Conservation (phyloP, 2,113 vertebrate genomes). For the Gallinago jamesoni region DNA sequence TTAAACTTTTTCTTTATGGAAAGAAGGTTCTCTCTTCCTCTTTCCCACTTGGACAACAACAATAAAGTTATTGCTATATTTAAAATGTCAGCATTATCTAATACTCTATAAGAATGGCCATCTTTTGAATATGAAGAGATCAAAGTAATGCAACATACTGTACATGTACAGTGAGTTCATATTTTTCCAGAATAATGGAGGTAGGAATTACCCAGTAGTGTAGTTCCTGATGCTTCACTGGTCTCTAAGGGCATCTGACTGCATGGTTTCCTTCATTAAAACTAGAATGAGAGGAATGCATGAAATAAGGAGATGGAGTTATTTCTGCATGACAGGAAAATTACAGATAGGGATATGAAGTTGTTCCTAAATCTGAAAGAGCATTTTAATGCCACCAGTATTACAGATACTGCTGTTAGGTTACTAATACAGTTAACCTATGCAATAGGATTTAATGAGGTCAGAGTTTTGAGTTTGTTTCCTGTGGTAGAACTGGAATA, state of each 20-base stretch:
- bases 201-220: not conserved
- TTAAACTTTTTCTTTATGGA: not conserved
- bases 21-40: not conserved
- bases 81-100: not conserved
- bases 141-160: not conserved
- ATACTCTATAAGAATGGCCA: not conserved
- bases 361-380: constrained; percentile 30
- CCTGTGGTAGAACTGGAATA: not conserved
- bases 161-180: not conserved
- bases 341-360: not conserved
- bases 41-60: not conserved
- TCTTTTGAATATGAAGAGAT: not conserved
- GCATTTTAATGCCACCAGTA: constrained; percentile 30
- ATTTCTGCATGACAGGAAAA: not conserved
- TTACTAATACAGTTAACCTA: constrained; percentile 29
- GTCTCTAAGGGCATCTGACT: not conserved
- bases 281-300: not conserved
- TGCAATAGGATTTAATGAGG: constrained; percentile 30
- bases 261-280: not conserved
- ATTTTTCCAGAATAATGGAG: not conserved
- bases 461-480: constrained; percentile 13
- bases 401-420: not conserved
- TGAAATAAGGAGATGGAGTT: not conserved
- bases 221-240: not conserved
- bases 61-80: not conserved